These are phyloP conservation scores for Babylonia areolata DNA, from an alignment of 1,140 invertebrate species.

Conservation along the genomic window DNA sequence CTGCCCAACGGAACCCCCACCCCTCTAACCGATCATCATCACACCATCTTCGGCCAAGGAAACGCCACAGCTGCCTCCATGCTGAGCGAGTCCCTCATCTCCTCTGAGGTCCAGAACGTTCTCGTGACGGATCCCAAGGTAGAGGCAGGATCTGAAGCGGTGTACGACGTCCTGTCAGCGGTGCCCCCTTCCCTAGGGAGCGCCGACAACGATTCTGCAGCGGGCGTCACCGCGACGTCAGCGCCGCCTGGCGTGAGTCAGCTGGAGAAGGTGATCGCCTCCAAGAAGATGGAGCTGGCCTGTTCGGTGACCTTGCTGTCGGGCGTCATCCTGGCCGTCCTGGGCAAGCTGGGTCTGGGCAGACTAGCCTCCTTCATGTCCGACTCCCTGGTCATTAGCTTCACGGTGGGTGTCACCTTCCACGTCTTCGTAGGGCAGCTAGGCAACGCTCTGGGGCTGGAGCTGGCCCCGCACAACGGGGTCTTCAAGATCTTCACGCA, in stretches of 20 bases:
- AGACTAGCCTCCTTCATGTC: constrained; percentile 74
- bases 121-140: constrained; percentile 75
- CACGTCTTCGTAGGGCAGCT: constrained; percentile 76
- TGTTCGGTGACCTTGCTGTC: constrained; percentile 32
- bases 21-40: not conserved
- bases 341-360: constrained; percentile 75
- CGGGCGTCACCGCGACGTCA: not conserved
- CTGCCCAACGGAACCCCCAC: not conserved
- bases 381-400: constrained; percentile 75
- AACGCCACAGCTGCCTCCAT: not conserved
- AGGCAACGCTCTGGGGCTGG: constrained; percentile 72
- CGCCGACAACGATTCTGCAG: not conserved
- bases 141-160: not conserved
- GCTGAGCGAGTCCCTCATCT: not conserved
- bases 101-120: constrained; percentile 25
- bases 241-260: not conserved
- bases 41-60: not conserved
- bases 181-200: not conserved
- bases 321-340: constrained; percentile 61
- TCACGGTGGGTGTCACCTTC: constrained; percentile 75
- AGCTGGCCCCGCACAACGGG: not conserved
- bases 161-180: not conserved
- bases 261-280: not conserved
- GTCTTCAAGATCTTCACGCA: constrained; percentile 8
- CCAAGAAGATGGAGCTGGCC: constrained; percentile 39